Percentiles rank a stretch among this genome's conserved stretches.
Evolutionary conservation across 2,797 vertebrate species (phyloP).

Genomic region (Percopsis omiscomaycus): DNA sequence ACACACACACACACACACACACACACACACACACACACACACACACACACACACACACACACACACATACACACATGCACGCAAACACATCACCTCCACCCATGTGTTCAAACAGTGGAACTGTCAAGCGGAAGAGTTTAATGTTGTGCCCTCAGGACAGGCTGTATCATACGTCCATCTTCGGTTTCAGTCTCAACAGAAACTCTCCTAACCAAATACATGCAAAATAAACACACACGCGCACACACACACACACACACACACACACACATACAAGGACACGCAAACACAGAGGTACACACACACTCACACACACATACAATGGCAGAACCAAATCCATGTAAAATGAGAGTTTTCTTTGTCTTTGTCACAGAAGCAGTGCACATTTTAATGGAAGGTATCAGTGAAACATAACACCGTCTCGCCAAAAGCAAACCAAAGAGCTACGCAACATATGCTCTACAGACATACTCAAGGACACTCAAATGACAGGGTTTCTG

Average conservation of each 20-base stretch:
- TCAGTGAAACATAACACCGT: conserved; percentile 58
- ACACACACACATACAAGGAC: conserved; percentile 23
- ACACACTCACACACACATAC: conserved; percentile 16
- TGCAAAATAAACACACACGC: conserved; percentile 58
- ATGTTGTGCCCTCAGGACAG: conserved; percentile 12
- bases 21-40: too few species aligned
- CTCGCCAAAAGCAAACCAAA: conserved; percentile 16
- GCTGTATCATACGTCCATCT: conserved; percentile 43
- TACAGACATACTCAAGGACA: not conserved
- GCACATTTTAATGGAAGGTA: conserved; percentile 46
- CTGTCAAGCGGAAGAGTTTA: conserved; percentile 11
- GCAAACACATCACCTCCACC: conserved; percentile 5
- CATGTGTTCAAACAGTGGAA: conserved; percentile 25
- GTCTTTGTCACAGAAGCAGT: conserved; percentile 27
- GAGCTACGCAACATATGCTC: not conserved
- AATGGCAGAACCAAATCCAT: conserved; percentile 64
- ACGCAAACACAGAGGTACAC: conserved; percentile 5
- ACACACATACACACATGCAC: not conserved
- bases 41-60: conserved; percentile 7
- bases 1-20: too few species aligned
- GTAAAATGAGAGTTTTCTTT: conserved; percentile 64
- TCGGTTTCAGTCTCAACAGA: conserved; percentile 64
- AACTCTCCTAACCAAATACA: conserved; percentile 74
- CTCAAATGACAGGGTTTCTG: conserved; percentile 2
- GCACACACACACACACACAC: conserved; percentile 19